phyloP scores from a whole-genome alignment of 1,140 invertebrate species.

The Micrasema minimum region DNA sequence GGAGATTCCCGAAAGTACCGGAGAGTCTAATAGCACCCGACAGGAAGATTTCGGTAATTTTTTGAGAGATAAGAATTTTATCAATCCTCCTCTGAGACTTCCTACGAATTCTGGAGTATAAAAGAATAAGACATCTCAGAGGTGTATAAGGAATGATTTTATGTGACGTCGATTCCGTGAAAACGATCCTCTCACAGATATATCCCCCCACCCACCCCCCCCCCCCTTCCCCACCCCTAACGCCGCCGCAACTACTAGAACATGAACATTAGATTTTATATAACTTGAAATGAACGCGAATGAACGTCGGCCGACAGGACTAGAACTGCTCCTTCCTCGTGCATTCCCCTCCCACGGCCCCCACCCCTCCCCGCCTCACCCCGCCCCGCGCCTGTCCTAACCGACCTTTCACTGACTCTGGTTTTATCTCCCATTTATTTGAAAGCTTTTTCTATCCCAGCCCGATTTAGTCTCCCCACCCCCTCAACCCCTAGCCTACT shows the following conservation, averaged over 20 bases:
- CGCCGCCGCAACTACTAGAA: no score
- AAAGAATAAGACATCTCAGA: slow-evolving; percentile 12
- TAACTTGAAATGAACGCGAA: slow-evolving; percentile 33
- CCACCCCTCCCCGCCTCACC: not conserved
- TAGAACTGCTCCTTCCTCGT: slow-evolving; percentile 1
- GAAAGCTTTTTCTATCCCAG: slow-evolving; percentile 50
- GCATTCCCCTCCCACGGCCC: not conserved
- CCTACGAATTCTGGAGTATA: not conserved
- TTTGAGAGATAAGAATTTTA: slow-evolving; percentile 4
- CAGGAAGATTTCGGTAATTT: slow-evolving; percentile 14
- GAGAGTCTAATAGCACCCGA: no score
- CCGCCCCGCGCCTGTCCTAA: not conserved
- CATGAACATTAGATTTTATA: slow-evolving; percentile 30
- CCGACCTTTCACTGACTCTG: slow-evolving; percentile 41
- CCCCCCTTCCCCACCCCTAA: not conserved
- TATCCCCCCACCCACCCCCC: not conserved
- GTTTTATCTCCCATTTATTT: slow-evolving; percentile 51
- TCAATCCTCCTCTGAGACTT: slow-evolving; percentile 9
- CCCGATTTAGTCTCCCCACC: slow-evolving; percentile 27
- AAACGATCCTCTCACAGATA: slow-evolving; percentile 21
- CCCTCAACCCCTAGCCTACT: slow-evolving; percentile 11
- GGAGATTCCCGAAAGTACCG: no score
- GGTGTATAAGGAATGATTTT: slow-evolving; percentile 30
- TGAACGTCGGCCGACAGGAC: slow-evolving; percentile 34
- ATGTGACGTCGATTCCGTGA: slow-evolving; percentile 32